Evolutionary conservation across 2,797 vertebrate genomes (phyloP), one percentile per base, ranked within the genome.

Genomic region (Hozukius guyotensis): DNA sequence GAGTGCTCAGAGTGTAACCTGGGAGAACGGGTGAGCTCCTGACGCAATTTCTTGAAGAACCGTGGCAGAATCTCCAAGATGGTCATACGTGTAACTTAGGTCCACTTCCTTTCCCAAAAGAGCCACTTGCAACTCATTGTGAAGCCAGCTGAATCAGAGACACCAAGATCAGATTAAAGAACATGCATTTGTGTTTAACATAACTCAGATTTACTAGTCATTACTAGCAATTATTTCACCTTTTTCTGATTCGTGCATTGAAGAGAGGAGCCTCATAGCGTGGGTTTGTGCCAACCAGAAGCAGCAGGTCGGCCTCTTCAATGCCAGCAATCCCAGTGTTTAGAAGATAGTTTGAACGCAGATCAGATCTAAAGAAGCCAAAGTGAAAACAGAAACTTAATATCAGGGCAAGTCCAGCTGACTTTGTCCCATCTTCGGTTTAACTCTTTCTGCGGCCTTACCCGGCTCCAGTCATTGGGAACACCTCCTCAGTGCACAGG

Each of bases 221-320:
- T 46, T 18, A 18, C 38, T 6, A 4, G 59, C n/a, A 52, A 61
- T 27, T 49, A 60, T 25, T 29, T 53, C 90, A 97, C 97, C 96
- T 93, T 91, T 98, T 98, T 82, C 97, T 94, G 93, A 98, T 95
- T 77, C 97, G 96, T 86, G 96, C 96, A 87, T 98, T 98, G 85
- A 98, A 96, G 38, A 98, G 91, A 0, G 97, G 97, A 49, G 97
- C 97, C 89, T 98, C 97, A 78, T 96, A 98, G 78, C 97, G 97
- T 80, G 97, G 96, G 90, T 98, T 98, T 75, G 96, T 97, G 81
- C 97, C 97, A 84, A 98, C 89, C 83, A 98, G 86, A 80, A 98
- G 96, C 76, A 98, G 86, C 68, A 97, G 69, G 90, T 98, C 97
- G 63, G 97, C 97, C 79, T 97, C 97, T 92, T 98, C 97, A 82